These are phyloP conservation scores for Brachypodius melanocephalos DNA, from an alignment of 2,113 vertebrate species.

Conservation along the genomic window DNA sequence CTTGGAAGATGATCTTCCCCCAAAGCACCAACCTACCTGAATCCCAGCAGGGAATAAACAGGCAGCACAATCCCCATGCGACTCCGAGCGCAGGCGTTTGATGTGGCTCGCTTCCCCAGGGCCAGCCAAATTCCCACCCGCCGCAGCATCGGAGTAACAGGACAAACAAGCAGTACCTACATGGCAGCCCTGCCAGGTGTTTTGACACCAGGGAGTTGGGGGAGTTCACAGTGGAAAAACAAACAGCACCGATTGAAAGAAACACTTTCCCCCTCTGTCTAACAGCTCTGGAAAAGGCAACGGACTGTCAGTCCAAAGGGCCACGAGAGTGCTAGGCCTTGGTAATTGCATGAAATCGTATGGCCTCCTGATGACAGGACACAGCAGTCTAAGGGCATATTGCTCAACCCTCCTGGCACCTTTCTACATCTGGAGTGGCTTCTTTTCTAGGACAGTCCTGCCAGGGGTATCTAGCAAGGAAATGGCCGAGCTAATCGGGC, in stretches of 20 bases:
- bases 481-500: not conserved
- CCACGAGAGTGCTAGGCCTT: not conserved
- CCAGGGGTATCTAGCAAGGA: not conserved
- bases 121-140: not conserved
- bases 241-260: not conserved
- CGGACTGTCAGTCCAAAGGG: not conserved
- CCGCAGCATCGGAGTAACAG: not conserved
- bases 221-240: not conserved
- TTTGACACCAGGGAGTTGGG: not conserved
- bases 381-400: not conserved
- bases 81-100: accelerated
- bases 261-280: not conserved
- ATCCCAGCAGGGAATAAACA: not conserved
- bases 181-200: not conserved
- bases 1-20: not conserved
- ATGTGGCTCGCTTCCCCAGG: not conserved
- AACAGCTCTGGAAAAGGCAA: not conserved
- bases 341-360: not conserved
- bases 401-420: not conserved
- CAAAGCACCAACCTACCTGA: not conserved
- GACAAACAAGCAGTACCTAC: not conserved
- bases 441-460: not conserved
- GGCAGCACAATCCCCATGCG: not conserved
- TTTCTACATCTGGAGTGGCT: not conserved
- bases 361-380: not conserved